A percentile compares a stretch with the other conserved stretches of the same genome.
phyloP scores from a whole-genome alignment of 92 coral and sea anemone species.

The Zoanthus solanderi region DNA sequence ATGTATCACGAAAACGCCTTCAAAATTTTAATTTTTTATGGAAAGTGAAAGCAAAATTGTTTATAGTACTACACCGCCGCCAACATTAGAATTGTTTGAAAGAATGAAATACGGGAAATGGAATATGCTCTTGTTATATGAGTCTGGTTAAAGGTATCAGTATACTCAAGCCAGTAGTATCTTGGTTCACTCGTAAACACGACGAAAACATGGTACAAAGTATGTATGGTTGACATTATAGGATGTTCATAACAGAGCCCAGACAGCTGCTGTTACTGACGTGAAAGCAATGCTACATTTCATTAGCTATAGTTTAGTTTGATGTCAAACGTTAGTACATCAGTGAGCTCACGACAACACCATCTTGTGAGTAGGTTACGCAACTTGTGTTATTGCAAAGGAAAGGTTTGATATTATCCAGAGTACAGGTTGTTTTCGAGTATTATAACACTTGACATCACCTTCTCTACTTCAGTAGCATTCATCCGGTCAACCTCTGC shows the following conservation, averaged over 20 bases:
- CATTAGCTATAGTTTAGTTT: background rate
- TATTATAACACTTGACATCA: constrained; percentile 56
- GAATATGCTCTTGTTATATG: background rate
- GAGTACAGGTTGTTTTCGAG: constrained; percentile 22
- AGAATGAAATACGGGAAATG: no score
- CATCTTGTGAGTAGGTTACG: constrained; percentile 14
- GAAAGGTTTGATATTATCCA: constrained; percentile 5
- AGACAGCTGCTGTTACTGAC: background rate
- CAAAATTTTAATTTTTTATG: no score
- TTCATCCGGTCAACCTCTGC: constrained; percentile 76
- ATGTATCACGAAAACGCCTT: no score
- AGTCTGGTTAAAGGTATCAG: background rate
- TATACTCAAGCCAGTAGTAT: no score
- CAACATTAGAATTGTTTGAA: no score
- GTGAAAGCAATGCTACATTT: constrained; percentile 4
- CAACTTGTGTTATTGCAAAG: background rate
- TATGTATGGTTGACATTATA: background rate
- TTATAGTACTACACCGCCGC: no score
- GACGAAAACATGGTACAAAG: no score
- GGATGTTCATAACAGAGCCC: background rate
- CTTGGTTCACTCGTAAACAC: no score
- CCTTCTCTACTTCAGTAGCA: constrained; percentile 81
- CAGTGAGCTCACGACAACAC: background rate
- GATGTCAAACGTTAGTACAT: constrained; percentile 40
- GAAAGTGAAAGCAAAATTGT: no score